Evolutionary conservation across 2,113 vertebrate species (phyloP).

Genomic region (Dolichallabes microphthalmus): DNA sequence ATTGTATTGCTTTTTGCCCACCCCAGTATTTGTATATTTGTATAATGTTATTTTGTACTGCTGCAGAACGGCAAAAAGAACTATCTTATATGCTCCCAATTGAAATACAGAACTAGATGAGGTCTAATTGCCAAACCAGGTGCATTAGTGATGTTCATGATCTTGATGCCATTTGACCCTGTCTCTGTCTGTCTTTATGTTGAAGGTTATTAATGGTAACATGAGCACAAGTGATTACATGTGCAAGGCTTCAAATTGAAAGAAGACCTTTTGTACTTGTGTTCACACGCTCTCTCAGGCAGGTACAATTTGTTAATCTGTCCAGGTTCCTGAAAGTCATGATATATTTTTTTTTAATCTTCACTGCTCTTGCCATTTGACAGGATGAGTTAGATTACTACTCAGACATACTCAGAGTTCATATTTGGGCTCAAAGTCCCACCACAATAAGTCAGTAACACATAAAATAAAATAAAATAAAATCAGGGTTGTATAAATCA

Average conservation of each 20-base stretch:
- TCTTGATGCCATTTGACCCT: background rate
- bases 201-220: background rate
- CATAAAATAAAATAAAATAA: background rate
- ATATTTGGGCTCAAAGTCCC: background rate
- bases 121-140: background rate
- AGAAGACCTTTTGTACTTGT: background rate
- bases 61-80: too few relatives aligned
- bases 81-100: background rate
- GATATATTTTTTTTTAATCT: background rate
- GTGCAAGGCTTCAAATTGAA: background rate
- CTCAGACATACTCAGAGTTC: background rate
- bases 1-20: too few relatives aligned
- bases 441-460: background rate
- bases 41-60: too few relatives aligned
- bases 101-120: background rate
- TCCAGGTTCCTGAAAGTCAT: background rate
- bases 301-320: background rate
- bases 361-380: too few relatives aligned
- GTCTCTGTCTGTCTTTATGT: background rate
- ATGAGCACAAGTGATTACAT: background rate
- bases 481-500: slow-evolving; percentile 54
- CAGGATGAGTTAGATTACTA: background rate
- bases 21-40: too few relatives aligned
- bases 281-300: background rate
- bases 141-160: background rate